Conservation (phyloP, 1,140 invertebrate genomes). For the Acyrthosiphon pisum region DNA sequence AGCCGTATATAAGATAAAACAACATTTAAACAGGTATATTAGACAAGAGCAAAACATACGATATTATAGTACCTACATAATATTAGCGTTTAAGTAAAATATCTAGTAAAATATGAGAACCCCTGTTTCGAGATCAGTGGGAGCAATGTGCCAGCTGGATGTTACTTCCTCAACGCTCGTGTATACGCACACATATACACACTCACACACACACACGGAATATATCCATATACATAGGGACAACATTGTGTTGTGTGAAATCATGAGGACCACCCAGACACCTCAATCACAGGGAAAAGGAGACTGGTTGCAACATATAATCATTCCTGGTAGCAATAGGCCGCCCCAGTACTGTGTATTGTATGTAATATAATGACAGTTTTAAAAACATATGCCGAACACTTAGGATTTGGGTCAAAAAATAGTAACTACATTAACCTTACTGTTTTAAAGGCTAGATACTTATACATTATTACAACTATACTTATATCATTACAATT, state of each 20-base stretch:
- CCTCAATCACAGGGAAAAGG: slow-evolving; percentile 32
- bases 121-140: slow-evolving; percentile 53
- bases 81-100: not conserved
- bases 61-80: not conserved
- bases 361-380: slow-evolving; percentile 39
- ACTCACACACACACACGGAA: not conserved
- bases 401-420: slow-evolving; percentile 18
- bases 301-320: slow-evolving; percentile 53
- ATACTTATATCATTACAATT: not conserved
- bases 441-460: slow-evolving; percentile 29
- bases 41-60: not conserved
- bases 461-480: slow-evolving; percentile 18
- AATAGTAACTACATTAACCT: slow-evolving; percentile 24
- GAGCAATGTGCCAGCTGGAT: slow-evolving; percentile 56
- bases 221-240: slow-evolving; percentile 28
- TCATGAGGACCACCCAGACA: slow-evolving; percentile 55
- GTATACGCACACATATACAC: not conserved
- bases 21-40: not conserved
- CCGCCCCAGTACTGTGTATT: not conserved
- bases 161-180: slow-evolving; percentile 47
- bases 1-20: not conserved
- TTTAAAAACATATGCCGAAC: slow-evolving; percentile 28
- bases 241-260: slow-evolving; percentile 57
- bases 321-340: slow-evolving; percentile 51
- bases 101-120: slow-evolving; percentile 46